Conservation (phyloP, 2,113 vertebrate genomes). For the Nyctereutes procyonoides region DNA sequence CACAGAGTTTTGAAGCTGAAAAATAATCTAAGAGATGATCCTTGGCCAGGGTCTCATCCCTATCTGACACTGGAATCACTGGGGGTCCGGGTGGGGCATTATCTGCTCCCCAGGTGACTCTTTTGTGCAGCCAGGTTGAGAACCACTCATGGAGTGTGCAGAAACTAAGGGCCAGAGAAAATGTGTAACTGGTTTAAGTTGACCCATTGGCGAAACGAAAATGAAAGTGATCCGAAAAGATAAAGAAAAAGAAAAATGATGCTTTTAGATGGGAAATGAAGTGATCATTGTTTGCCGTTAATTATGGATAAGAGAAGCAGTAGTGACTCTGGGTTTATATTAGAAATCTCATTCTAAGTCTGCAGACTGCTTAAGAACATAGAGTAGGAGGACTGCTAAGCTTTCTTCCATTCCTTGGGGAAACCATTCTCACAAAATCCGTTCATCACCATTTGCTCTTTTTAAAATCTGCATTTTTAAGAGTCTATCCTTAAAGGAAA, state of each 20-base stretch:
- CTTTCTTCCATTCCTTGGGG: background rate
- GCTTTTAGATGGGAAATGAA: background rate
- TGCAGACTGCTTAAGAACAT: background rate
- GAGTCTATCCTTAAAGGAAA: background rate
- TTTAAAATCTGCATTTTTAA: background rate
- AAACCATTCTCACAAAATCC: background rate
- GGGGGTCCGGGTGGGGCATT: rapidly evolving
- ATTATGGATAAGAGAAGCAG: background rate
- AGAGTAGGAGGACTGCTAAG: background rate
- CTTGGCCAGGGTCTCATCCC: background rate
- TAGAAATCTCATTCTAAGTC: background rate
- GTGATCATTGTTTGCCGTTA: background rate
- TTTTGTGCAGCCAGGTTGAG: background rate
- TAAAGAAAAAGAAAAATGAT: background rate
- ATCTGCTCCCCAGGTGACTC: rapidly evolving
- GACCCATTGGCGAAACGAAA: background rate
- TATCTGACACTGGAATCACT: background rate
- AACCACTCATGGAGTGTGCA: background rate
- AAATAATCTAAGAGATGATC: background rate
- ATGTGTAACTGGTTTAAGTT: background rate
- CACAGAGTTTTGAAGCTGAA: background rate
- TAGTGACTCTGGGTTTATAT: background rate
- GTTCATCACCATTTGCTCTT: background rate
- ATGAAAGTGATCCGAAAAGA: background rate
- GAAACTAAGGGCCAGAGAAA: background rate